phyloP scores from a whole-genome alignment of 2,113 vertebrate species.

The Microcebus ravelobensis region DNA sequence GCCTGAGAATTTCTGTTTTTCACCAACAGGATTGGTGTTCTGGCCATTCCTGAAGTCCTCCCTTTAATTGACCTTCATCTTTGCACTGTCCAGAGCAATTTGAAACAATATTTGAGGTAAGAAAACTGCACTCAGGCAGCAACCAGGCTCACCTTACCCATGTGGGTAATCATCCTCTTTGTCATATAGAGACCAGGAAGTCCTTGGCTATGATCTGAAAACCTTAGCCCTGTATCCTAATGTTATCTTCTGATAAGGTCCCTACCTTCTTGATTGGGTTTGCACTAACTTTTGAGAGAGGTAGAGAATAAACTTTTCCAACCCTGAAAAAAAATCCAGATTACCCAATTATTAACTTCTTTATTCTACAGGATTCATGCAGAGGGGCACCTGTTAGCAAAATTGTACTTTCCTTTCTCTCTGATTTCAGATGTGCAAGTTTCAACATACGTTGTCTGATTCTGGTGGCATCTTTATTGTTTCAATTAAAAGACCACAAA shows the following conservation, averaged over 20 bases:
- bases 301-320: background rate
- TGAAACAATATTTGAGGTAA: background rate
- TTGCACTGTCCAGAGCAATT: background rate
- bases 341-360: background rate
- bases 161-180: background rate
- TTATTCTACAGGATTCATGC: background rate
- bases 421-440: background rate
- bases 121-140: background rate
- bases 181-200: background rate
- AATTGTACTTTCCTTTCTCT: background rate
- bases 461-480: background rate
- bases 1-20: slow-evolving; percentile 10
- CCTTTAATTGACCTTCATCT: background rate
- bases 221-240: background rate
- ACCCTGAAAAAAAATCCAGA: background rate
- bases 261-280: background rate
- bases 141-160: background rate
- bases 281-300: background rate
- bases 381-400: background rate
- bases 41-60: background rate
- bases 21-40: background rate
- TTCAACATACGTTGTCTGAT: background rate
- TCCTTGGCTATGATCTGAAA: background rate
- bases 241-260: background rate
- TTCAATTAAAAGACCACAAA: background rate